These are phyloP conservation scores for Callaeas wilsoni DNA, from an alignment of 2,113 vertebrate genomes.

Conservation along the genomic window DNA sequence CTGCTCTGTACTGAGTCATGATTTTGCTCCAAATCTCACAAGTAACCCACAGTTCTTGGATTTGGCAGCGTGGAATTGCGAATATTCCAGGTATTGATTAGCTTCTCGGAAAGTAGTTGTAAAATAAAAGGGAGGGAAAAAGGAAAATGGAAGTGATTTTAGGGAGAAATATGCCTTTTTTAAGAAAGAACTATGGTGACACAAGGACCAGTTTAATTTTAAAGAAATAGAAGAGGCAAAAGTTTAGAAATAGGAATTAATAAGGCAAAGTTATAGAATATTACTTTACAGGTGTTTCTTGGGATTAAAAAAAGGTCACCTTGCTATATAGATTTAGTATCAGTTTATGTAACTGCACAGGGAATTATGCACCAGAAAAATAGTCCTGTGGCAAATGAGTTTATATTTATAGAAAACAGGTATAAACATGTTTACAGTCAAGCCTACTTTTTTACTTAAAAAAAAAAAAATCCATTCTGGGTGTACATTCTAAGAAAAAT, in stretches of 20 bases:
- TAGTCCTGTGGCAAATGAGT: neutral
- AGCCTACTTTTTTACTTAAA: neutral
- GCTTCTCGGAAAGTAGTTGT: neutral
- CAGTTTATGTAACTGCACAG: neutral
- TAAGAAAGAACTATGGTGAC: neutral
- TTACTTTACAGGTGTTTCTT: neutral
- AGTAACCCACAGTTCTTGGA: neutral
- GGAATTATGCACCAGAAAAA: neutral
- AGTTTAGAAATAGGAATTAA: neutral
- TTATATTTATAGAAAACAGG: neutral
- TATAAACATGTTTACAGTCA: neutral
- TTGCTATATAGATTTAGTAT: neutral
- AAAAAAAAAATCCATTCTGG: neutral
- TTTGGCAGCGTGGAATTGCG: neutral
- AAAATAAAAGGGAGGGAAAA: neutral
- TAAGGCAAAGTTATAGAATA: neutral
- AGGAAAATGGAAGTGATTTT: neutral
- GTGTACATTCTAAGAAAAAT: neutral
- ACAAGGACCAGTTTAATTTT: neutral
- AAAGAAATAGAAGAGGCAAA: neutral
- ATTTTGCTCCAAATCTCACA: neutral
- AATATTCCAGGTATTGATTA: neutral
- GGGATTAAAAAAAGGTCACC: neutral
- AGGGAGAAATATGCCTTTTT: neutral
- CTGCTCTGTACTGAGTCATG: neutral